Percentiles rank a stretch among this genome's conserved stretches.
Evolutionary conservation across 2,113 vertebrate species (phyloP).

Genomic region (Halcyon senegalensis): DNA sequence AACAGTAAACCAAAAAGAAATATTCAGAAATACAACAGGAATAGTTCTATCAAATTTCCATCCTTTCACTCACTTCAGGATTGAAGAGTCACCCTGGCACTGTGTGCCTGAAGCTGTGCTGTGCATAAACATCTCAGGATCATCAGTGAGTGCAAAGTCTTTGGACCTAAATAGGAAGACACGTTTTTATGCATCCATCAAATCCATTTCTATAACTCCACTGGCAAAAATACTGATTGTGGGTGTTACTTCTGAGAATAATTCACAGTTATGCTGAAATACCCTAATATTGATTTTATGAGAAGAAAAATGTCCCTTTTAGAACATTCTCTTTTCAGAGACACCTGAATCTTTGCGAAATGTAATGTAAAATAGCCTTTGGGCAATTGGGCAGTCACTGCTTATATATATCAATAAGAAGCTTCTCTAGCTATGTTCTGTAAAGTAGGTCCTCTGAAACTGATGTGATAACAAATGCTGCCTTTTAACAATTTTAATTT

Average conservation of each 20-base stretch:
- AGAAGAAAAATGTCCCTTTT: background rate
- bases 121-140: background rate
- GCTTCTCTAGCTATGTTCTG: background rate
- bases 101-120: background rate
- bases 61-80: background rate
- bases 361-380: background rate
- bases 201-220: background rate
- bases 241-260: background rate
- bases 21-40: background rate
- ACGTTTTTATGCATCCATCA: fast-evolving
- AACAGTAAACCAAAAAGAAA: background rate
- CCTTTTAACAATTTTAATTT: background rate
- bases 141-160: background rate
- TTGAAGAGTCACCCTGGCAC: background rate
- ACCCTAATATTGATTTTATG: background rate
- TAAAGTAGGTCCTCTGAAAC: background rate
- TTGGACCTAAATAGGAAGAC: background rate
- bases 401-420: background rate
- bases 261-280: background rate
- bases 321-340: background rate
- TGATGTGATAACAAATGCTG: background rate
- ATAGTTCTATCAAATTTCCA: fast-evolving
- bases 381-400: background rate
- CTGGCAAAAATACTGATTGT: background rate
- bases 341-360: background rate